Percentiles rank a stretch among this genome's conserved stretches.
phyloP scores from a whole-genome alignment of 2,113 vertebrate genomes.

The Myrmecophaga tridactyla region DNA sequence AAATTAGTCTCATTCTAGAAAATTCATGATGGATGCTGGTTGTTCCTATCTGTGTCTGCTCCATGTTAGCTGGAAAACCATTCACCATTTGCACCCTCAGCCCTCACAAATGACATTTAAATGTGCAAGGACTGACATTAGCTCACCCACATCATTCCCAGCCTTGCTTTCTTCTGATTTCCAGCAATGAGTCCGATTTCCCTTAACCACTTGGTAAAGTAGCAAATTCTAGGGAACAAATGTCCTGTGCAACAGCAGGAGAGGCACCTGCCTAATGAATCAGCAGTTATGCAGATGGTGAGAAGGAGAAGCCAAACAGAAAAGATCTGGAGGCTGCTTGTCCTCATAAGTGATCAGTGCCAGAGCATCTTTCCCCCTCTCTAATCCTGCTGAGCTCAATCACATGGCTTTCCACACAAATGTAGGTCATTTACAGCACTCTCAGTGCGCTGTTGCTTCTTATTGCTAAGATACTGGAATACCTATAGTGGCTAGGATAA shows the following conservation, averaged over 20 bases:
- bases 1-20: background rate
- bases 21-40: background rate
- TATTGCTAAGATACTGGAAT: constrained; percentile 40
- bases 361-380: background rate
- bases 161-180: constrained; percentile 19
- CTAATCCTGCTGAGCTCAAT: constrained; percentile 29
- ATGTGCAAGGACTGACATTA: background rate
- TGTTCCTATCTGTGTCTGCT: background rate
- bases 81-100: background rate
- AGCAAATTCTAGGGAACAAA: constrained; percentile 69
- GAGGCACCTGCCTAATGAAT: constrained; percentile 68
- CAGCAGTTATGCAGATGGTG: constrained; percentile 69
- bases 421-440: constrained; percentile 65
- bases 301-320: constrained; percentile 41
- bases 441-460: constrained; percentile 26
- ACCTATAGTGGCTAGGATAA: constrained; percentile 44
- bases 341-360: background rate
- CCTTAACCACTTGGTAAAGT: constrained; percentile 66
- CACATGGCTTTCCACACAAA: constrained; percentile 53
- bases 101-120: background rate
- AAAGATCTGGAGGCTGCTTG: constrained; percentile 34
- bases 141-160: background rate
- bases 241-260: constrained; percentile 62
- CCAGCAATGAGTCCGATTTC: constrained; percentile 58
- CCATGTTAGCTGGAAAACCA: background rate